Evolutionary conservation across 2,113 vertebrate genomes (phyloP).

Genomic region (Ptyas mucosa): DNA sequence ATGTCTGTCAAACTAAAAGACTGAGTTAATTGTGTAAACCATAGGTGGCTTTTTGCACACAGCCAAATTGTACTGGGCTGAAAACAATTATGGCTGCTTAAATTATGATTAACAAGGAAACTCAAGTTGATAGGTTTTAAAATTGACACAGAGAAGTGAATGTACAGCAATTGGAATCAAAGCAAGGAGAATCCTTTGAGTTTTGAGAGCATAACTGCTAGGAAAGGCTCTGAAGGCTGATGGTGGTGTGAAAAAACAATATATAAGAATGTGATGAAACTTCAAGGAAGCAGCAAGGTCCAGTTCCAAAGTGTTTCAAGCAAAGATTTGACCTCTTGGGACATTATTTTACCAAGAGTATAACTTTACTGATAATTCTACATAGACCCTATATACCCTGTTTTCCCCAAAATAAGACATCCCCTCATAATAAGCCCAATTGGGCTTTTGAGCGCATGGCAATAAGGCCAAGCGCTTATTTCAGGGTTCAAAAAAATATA

Average conservation of each 20-base stretch:
- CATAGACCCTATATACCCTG: too few species aligned
- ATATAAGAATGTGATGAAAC: too few species aligned
- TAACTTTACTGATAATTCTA: too few species aligned
- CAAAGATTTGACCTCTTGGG: too few species aligned
- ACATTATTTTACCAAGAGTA: too few species aligned
- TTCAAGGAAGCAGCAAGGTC: too few species aligned
- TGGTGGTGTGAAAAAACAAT: background rate
- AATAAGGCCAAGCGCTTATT: too few species aligned
- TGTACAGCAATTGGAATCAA: background rate
- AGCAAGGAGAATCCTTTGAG: background rate
- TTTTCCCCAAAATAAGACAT: too few species aligned
- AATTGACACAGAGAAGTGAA: background rate
- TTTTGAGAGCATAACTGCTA: background rate
- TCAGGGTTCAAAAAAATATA: too few species aligned
- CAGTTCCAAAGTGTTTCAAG: too few species aligned
- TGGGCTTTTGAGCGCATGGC: too few species aligned
- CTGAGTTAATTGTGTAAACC: background rate
- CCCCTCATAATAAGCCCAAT: too few species aligned
- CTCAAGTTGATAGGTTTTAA: background rate
- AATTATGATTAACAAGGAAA: background rate
- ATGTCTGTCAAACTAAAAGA: background rate
- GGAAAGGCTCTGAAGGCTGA: background rate
- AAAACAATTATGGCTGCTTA: background rate
- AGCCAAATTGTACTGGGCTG: background rate
- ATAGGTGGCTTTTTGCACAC: background rate